Conservation (phyloP, 2,113 vertebrate species). For the Hypomesus transpacificus region DNA sequence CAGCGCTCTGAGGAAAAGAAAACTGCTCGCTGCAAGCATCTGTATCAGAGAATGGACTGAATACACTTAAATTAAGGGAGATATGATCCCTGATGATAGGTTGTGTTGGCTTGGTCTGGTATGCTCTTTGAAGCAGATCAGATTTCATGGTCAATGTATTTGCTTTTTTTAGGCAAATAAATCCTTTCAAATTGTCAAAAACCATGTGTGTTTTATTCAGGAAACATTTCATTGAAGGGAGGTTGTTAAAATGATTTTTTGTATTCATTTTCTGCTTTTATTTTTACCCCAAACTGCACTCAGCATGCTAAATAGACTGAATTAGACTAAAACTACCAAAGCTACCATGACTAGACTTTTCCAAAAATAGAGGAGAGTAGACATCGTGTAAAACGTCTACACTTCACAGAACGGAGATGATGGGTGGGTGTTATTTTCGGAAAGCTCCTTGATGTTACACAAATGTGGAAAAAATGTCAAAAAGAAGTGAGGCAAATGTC, state of each 20-base stretch:
- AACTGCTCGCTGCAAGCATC: constrained; percentile 16
- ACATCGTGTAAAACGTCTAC: background rate
- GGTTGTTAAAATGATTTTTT: too few species aligned
- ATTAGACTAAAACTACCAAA: too few species aligned
- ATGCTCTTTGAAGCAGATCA: background rate
- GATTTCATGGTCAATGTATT: background rate
- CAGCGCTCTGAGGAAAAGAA: constrained; percentile 10
- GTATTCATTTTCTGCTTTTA: too few species aligned
- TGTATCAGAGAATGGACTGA: constrained; percentile 11
- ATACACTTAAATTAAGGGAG: constrained; percentile 13
- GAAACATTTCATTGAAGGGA: too few species aligned
- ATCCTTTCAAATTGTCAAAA: too few species aligned
- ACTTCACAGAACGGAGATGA: background rate
- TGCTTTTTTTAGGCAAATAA: background rate
- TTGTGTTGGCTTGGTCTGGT: background rate
- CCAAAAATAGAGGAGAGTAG: background rate
- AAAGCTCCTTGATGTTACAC: constrained; percentile 12
- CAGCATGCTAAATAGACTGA: too few species aligned
- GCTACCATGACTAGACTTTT: too few species aligned
- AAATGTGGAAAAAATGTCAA: background rate
- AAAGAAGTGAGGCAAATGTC: background rate
- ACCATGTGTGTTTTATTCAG: too few species aligned
- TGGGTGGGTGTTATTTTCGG: background rate
- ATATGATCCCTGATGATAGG: constrained; percentile 13
- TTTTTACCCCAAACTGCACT: too few species aligned